Base-by-base conservation (phyloP, 2,888 invertebrate genomes). In the Drosophila birchii region DNA sequence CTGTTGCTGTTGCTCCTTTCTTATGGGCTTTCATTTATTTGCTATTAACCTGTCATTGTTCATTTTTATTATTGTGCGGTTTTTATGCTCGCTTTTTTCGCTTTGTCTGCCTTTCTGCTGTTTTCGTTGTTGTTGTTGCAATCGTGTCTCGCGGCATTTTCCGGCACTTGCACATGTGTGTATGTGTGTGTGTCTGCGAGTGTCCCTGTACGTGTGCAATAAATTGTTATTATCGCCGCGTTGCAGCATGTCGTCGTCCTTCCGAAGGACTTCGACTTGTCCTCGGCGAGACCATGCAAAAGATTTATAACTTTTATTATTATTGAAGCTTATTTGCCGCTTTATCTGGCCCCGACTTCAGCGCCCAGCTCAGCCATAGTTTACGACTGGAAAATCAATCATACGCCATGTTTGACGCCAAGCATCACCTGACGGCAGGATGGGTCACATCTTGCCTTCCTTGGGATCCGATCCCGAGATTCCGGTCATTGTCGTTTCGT, bases 31-130 rank as follows among this genome's bases (percentile, higher is more conserved):
- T 89, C 91, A 90, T 89, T 91, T 91, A 90, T 91, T 91, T 91
- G 89, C 91, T 91, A 91, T 91, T 91, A 91, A 91, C 91, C 91
- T 91, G 91, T 90, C 91, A 91, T 91, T 91, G 91, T 90, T 91
- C 91, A 91, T 91, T 90, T 89, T 88, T 90, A 88, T 89, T 86
- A 83, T 86, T 88, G 80, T 89, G 73, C 73, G 78, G 80, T 80
- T 80, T 81, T 77, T 86, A 85, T 82, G 77, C 69, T 75, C 74
- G 79, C 80, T 79, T 63, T 63, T 63, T 72, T 45, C 57, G 68
- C 68, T 67, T 69, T 78, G 76, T 67, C 74, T 43, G 56, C 43
- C 45, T 18, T 41, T 38, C 36, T 47, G 29, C 26, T 29, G 29
- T 8, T 14, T 49, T 20, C 54, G 53, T 44, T 67, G 64, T 47